Percentiles rank a stretch among this genome's conserved stretches.
phyloP scores from a whole-genome alignment of 2,113 vertebrate species.

The Andinoacara biseriatus region DNA sequence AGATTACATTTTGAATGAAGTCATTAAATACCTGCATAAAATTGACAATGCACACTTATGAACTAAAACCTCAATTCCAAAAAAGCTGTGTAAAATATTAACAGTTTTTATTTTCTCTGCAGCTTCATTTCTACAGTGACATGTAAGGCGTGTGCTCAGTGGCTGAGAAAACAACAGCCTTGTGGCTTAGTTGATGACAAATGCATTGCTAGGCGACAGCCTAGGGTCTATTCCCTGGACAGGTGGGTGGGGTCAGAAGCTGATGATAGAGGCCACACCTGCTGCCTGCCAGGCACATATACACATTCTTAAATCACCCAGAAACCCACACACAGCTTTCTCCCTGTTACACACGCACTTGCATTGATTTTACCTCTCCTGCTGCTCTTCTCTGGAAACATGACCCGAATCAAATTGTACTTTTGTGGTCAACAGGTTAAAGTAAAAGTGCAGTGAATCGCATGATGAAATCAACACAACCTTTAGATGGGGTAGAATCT shows the following conservation, averaged over 20 bases:
- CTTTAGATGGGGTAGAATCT: constrained; percentile 6
- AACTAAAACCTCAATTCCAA: not conserved
- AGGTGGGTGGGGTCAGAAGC: constrained; percentile 60
- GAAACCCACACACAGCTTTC: constrained; percentile 19
- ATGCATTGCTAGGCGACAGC: constrained; percentile 66
- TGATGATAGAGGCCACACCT: constrained; percentile 65
- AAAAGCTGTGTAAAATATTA: no score
- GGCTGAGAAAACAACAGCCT: constrained; percentile 50
- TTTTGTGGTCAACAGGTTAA: constrained; percentile 24
- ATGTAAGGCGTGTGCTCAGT: constrained; percentile 1
- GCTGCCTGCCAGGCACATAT: constrained; percentile 26
- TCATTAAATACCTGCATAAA: not conserved
- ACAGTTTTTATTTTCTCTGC: not conserved
- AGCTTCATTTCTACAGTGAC: not conserved
- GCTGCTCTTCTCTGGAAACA: constrained; percentile 45
- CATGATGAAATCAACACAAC: constrained; percentile 7
- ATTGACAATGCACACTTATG: not conserved
- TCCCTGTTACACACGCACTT: constrained; percentile 24
- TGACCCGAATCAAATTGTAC: constrained; percentile 22
- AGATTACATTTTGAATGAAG: not conserved
- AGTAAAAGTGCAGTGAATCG: constrained; percentile 24
- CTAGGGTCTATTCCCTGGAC: constrained; percentile 59
- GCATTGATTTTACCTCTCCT: constrained; percentile 19
- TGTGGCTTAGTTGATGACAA: constrained; percentile 23
- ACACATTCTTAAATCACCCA: constrained; percentile 19